Percentiles rank a stretch among this genome's conserved stretches.
phyloP scores from a whole-genome alignment of 2,113 vertebrate genomes.

The Psittacula cyanocephala region DNA sequence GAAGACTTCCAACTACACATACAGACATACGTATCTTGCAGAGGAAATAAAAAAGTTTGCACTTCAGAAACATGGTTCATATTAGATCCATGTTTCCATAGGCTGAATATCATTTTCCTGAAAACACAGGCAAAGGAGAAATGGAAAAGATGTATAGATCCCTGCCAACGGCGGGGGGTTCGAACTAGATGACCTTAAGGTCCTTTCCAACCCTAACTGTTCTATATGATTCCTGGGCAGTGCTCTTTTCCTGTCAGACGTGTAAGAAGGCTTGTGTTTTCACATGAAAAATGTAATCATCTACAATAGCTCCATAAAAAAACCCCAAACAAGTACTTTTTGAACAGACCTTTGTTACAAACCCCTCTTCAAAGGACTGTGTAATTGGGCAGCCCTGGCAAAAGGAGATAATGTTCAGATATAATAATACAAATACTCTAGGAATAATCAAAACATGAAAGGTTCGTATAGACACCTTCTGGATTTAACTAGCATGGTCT shows the following conservation, averaged over 20 bases:
- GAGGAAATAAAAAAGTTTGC: neutral
- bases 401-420: neutral
- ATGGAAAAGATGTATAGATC: neutral
- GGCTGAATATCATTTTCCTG: neutral
- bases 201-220: neutral
- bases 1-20: neutral
- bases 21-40: neutral
- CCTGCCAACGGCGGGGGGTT: neutral
- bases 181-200: neutral
- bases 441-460: neutral
- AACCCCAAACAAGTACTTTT: neutral
- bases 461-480: neutral
- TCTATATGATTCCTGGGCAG: neutral
- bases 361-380: neutral
- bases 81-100: neutral
- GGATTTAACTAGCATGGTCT: neutral
- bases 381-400: neutral
- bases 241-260: neutral
- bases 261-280: neutral
- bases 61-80: neutral
- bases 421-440: neutral
- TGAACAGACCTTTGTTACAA: neutral
- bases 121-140: conserved; percentile 17
- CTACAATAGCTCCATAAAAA: neutral
- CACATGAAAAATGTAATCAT: neutral